Conservation (phyloP, 2,888 invertebrate genomes). For the Caenorhabditis angaria region DNA sequence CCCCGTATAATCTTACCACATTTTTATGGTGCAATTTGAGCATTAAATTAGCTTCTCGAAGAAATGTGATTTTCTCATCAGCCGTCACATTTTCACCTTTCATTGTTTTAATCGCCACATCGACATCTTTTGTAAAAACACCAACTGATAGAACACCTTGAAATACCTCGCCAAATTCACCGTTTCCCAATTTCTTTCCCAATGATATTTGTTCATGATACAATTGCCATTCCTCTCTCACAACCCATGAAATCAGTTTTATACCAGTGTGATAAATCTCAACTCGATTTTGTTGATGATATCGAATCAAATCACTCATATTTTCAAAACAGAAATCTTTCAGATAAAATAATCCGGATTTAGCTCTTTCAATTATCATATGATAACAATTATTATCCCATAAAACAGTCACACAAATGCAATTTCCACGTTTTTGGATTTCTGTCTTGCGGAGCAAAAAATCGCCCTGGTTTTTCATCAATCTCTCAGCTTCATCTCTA, state of each 20-base stretch:
- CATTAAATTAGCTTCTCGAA: constrained; percentile 63
- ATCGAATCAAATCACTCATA: constrained; percentile 51
- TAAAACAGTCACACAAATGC: constrained; percentile 42
- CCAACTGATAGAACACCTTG: constrained; percentile 44
- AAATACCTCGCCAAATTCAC: constrained; percentile 61
- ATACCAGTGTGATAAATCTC: constrained; percentile 44
- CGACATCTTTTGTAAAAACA: constrained; percentile 51
- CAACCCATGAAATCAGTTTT: constrained; percentile 33
- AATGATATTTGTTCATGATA: constrained; percentile 57
- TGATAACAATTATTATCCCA: constrained; percentile 40
- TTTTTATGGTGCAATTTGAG: constrained; percentile 56
- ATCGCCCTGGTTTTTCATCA: constrained; percentile 44
- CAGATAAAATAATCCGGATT: constrained; percentile 41
- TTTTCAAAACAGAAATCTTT: constrained; percentile 55
- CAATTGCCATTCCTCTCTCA: constrained; percentile 56
- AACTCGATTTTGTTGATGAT: constrained; percentile 44
- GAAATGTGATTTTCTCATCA: constrained; percentile 57
- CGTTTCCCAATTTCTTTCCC: constrained; percentile 52
- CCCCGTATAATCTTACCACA: constrained; percentile 56
- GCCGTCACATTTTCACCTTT: constrained; percentile 45
- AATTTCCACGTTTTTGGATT: constrained; percentile 23
- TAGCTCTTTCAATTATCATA: constrained; percentile 47
- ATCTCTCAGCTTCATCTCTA: constrained; percentile 44
- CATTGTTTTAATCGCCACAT: constrained; percentile 60
- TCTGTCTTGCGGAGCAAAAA: constrained; percentile 49